A percentile compares a stretch with the other conserved stretches of the same genome.
Conservation (phyloP, 2,113 vertebrate species). For the Dasyprocta punctata region DNA sequence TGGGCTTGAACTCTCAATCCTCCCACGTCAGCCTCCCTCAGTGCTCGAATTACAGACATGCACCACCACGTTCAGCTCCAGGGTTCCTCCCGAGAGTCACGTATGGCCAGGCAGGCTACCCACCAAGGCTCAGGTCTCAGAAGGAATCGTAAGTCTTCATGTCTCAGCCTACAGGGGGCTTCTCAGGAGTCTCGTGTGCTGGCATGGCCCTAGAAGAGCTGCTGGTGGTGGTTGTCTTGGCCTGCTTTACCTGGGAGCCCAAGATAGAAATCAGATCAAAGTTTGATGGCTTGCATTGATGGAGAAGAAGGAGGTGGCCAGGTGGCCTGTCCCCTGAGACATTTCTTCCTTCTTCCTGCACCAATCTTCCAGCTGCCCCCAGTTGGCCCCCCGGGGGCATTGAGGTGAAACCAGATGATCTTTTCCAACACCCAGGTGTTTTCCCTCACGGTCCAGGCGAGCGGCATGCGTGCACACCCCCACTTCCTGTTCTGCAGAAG, state of each 20-base stretch:
- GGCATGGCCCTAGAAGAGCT: background rate
- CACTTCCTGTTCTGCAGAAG: background rate
- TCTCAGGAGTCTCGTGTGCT: background rate
- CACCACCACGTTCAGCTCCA: background rate
- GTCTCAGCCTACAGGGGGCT: background rate
- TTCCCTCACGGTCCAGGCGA: background rate
- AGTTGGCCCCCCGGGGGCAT: background rate
- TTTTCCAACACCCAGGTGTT: background rate
- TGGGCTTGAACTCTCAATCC: background rate
- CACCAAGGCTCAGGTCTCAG: background rate
- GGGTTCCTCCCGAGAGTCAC: background rate
- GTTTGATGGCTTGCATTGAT: background rate
- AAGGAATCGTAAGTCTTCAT: background rate
- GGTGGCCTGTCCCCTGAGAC: background rate
- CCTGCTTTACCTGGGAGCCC: background rate
- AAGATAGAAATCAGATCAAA: background rate
- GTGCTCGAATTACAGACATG: background rate
- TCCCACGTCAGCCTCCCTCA: background rate
- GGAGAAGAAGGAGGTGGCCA: background rate
- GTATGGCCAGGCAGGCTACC: background rate
- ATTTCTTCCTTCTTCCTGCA: background rate
- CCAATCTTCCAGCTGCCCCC: background rate
- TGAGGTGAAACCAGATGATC: background rate
- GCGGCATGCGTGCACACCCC: rapidly evolving
- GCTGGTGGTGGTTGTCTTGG: background rate